A percentile compares a stretch with the other conserved stretches of the same genome.
Conservation (phyloP, 2,888 invertebrate species). For the Sialis lutaria region DNA sequence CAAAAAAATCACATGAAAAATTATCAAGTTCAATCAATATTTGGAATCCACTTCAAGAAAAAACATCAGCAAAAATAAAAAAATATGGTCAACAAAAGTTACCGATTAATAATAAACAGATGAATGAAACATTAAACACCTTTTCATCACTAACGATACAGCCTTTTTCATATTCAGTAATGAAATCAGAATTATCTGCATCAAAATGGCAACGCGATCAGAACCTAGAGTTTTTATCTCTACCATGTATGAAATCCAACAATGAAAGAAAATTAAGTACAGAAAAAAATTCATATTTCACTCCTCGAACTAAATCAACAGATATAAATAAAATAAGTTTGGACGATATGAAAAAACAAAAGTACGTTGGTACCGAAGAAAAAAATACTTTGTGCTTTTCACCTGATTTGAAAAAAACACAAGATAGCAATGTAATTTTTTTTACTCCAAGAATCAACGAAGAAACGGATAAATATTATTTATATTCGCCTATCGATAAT, state of each 20-base stretch:
- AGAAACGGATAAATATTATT: background rate
- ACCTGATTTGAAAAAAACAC: background rate
- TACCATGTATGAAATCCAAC: slow-evolving; percentile 16
- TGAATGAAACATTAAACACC: no score
- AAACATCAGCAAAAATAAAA: background rate
- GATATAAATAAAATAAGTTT: background rate
- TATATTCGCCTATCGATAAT: background rate
- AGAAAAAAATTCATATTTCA: background rate
- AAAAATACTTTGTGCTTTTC: background rate
- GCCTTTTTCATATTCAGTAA: slow-evolving; percentile 7
- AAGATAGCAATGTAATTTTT: background rate
- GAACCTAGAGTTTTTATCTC: slow-evolving; percentile 15
- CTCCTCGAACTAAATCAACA: background rate
- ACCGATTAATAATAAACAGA: background rate
- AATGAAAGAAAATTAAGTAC: background rate
- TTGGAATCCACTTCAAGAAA: background rate
- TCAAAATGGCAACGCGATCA: slow-evolving; percentile 12
- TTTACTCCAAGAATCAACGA: no score
- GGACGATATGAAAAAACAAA: background rate
- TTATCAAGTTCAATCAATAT: no score
- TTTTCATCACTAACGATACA: no score
- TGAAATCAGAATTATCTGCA: slow-evolving; percentile 10
- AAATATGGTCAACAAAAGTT: background rate
- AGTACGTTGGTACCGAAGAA: no score
- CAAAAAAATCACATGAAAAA: no score